Conservation (phyloP, 2,888 invertebrate species). For the Pterostichus madidus region DNA sequence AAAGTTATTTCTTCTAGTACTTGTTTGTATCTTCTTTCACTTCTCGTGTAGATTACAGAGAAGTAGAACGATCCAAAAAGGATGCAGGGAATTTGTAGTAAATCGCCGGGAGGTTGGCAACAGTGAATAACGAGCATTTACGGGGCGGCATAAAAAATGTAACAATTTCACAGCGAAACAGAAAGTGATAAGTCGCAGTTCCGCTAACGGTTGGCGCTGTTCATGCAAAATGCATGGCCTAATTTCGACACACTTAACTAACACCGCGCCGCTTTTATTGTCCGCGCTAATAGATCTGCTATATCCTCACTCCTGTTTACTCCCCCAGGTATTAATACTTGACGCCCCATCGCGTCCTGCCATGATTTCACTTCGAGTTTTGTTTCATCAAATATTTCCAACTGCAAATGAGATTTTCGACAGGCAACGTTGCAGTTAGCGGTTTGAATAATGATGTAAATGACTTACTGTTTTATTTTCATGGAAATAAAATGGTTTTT, state of each 20-base stretch:
- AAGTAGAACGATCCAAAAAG: constrained; percentile 4
- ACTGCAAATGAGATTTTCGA: background rate
- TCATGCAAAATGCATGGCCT: constrained; percentile 41
- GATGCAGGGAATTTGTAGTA: constrained; percentile 27
- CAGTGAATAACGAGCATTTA: constrained; percentile 37
- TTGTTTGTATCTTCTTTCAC: background rate
- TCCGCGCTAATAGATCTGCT: constrained; percentile 8
- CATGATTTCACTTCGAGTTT: background rate
- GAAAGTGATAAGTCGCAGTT: constrained; percentile 34
- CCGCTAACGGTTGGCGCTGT: background rate
- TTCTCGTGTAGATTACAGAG: background rate
- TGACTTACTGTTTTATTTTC: background rate
- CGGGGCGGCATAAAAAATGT: constrained; percentile 41
- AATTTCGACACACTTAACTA: constrained; percentile 40
- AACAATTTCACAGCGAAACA: constrained; percentile 39
- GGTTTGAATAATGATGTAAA: constrained; percentile 21
- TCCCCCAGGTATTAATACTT: constrained; percentile 12
- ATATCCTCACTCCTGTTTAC: background rate
- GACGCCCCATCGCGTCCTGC: background rate
- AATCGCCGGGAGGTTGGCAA: constrained; percentile 27
- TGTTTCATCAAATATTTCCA: constrained; percentile 13
- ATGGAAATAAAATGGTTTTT: background rate
- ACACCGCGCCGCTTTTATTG: constrained; percentile 1
- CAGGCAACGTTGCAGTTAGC: background rate
- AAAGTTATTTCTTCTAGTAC: too few species aligned